Evolutionary conservation across 2,888 invertebrate species (phyloP), one percentile per base, ranked within the genome.

Genomic region (Deroplatys truncata): DNA sequence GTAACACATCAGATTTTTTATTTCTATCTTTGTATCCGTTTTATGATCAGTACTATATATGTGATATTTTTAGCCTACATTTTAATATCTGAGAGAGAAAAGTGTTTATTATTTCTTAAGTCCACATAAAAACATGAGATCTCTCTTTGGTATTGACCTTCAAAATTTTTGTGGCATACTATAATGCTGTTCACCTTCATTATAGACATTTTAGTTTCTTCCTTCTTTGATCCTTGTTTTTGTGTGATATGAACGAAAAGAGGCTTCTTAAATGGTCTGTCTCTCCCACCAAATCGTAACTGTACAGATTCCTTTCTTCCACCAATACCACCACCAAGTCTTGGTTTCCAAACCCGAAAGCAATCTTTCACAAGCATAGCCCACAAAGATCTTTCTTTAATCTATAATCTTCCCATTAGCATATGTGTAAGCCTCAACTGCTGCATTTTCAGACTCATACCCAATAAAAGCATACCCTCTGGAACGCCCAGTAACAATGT

Each of bases 381-480:
- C 98, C 4, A 97, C 96, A 92, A 98, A 94, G 56, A 98, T 94
- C 92, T 95, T 95, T 35, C 94, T 94, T 3, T 96, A 96, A 92
- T 97, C 97, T 84, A 98, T 93, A 84, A 93, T 92, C 89, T 94
- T 93, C 92, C 95, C 95, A 91, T 96, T 94, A 92, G 96, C 95
- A 89, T 95, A 94, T 88, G 94, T 93, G 84, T 96, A 94, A 0
- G 97, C 97, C 91, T 94, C 94, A 89, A 95, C 94, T 10, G 96
- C 96, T 89, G 95, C 95, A 25, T 94, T 93, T 91, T 94, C 94
- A 35, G 94, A 94, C 91, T 95, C 95, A 93, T 95, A 98, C 93
- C 98, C 98, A n/a, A 98, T 95, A 93, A 98, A 98, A 1, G 96
- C 98, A 92, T 98, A 98, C 89, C 97, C 96, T 93, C 96, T 96